phyloP scores from a whole-genome alignment of 2,797 vertebrate genomes.

The Pagetopsis macropterus region DNA sequence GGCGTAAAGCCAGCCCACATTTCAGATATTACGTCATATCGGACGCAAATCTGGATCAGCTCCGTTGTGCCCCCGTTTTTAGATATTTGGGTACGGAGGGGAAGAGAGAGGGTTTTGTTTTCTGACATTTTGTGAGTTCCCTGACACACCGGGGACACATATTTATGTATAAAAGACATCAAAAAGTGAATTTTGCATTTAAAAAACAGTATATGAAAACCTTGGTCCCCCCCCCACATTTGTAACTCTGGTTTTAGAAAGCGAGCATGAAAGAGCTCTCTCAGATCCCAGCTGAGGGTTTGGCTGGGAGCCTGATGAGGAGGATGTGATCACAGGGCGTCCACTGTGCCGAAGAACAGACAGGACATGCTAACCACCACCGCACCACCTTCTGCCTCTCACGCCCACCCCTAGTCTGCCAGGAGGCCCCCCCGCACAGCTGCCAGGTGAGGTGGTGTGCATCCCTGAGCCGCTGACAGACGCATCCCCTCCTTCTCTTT shows the following conservation, averaged over 20 bases:
- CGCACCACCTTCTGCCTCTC: conserved; percentile 44
- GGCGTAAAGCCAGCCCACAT: no score
- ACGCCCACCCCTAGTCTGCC: conserved; percentile 43
- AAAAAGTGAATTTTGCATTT: no score
- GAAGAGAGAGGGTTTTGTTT: no score
- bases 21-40: no score
- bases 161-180: no score
- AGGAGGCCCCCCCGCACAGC: conserved; percentile 40
- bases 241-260: conserved; percentile 10
- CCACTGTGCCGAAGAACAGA: conserved; percentile 51
- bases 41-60: no score
- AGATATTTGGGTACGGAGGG: no score
- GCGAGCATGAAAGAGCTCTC: conserved; percentile 41
- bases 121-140: no score
- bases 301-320: conserved; percentile 53
- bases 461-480: conserved; percentile 55
- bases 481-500: conserved; percentile 44
- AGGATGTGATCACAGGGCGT: conserved; percentile 56
- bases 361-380: conserved; percentile 15
- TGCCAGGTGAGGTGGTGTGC: conserved; percentile 54
- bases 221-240: conserved; percentile 3
- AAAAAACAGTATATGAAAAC: conserved; percentile 4
- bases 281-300: conserved; percentile 61
- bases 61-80: no score
- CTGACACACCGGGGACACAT: no score